phyloP scores from a whole-genome alignment of 1,140 invertebrate genomes.

The Linepithema humile region DNA sequence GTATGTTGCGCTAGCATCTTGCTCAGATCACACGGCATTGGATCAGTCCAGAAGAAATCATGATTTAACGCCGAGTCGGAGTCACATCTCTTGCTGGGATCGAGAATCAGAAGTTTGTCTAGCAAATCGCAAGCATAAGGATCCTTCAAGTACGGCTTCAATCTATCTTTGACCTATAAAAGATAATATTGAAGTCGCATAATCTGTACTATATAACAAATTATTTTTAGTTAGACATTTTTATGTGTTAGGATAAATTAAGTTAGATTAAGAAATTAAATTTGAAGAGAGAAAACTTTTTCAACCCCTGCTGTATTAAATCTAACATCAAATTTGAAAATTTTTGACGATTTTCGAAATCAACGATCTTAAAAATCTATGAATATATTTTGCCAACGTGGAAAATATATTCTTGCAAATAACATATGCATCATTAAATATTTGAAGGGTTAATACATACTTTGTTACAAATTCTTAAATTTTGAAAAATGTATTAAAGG shows the following conservation, averaged over 20 bases:
- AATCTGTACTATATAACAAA: neutral
- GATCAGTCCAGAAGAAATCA: conserved; percentile 99
- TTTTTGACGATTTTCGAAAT: too few relatives aligned
- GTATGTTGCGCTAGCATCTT: conserved; percentile 97
- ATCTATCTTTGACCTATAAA: conserved; percentile 91
- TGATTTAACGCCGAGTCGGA: conserved; percentile 97
- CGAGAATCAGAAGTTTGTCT: conserved; percentile 95
- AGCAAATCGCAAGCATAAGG: conserved; percentile 96
- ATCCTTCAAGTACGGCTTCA: conserved; percentile 97
- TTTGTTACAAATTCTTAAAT: neutral
- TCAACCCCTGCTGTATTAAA: too few relatives aligned
- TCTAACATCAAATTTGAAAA: too few relatives aligned
- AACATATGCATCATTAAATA: too few relatives aligned
- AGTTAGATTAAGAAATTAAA: too few relatives aligned
- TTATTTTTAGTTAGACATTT: neutral
- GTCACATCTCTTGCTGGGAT: conserved; percentile 96
- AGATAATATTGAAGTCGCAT: conserved; percentile 19
- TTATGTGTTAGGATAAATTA: too few relatives aligned
- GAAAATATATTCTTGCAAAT: too few relatives aligned
- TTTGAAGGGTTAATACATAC: too few relatives aligned
- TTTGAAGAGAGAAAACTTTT: too few relatives aligned
- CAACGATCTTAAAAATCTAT: too few relatives aligned
- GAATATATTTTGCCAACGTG: too few relatives aligned
- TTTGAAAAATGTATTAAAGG: neutral
- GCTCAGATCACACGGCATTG: conserved; percentile 96